Conservation (phyloP, 1,140 invertebrate genomes). For the Catajapyx aquilonaris region DNA sequence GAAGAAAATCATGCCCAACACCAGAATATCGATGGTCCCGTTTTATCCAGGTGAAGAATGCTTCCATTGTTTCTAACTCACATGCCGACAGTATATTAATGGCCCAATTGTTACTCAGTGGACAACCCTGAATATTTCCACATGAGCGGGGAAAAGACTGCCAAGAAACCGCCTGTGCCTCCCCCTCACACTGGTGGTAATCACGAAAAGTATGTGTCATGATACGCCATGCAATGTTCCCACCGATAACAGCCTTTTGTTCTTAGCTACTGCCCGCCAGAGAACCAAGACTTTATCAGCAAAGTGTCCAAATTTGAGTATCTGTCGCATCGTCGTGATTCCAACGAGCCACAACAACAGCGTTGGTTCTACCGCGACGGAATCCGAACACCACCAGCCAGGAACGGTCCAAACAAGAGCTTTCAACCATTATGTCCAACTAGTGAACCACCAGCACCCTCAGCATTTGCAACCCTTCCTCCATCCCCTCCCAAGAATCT, state of each 20-base stretch:
- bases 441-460: too few species aligned
- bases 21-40: conserved; percentile 54
- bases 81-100: not conserved
- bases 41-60: conserved; percentile 21
- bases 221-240: conserved; percentile 6
- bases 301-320: too few species aligned
- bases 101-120: conserved; percentile 4
- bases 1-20: conserved; percentile 50
- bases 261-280: conserved; percentile 24
- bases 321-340: too few species aligned
- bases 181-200: conserved; percentile 7
- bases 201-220: conserved; percentile 6
- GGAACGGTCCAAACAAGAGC: too few species aligned
- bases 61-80: not conserved
- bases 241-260: conserved; percentile 22
- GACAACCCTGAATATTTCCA: conserved; percentile 12
- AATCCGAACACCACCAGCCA: too few species aligned
- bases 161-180: conserved; percentile 11
- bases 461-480: too few species aligned
- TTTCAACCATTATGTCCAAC: too few species aligned
- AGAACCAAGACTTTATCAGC: conserved; percentile 23
- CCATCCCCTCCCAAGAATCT: too few species aligned
- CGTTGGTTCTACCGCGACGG: too few species aligned
- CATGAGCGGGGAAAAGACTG: conserved; percentile 3
- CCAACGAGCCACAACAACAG: too few species aligned